Conservation (phyloP, 2,113 vertebrate genomes). For the Catagonus wagneri region DNA sequence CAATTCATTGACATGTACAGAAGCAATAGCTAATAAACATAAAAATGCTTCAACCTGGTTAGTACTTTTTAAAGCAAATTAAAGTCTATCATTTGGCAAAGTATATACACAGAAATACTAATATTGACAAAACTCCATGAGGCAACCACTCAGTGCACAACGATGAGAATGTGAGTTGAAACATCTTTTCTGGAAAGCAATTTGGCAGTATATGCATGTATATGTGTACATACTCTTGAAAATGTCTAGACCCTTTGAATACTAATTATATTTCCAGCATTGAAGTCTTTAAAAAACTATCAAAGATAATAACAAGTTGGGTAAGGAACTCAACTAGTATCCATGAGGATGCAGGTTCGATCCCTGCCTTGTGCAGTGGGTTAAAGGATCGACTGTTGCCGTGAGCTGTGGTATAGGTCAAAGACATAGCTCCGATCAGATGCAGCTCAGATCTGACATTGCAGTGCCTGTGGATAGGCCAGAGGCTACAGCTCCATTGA, state of each 20-base stretch:
- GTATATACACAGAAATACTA: background rate
- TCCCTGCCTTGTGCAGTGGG: too few relatives aligned
- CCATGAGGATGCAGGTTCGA: too few relatives aligned
- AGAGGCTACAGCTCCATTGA: too few relatives aligned
- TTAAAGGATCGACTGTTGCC: too few relatives aligned
- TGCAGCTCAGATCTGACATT: too few relatives aligned
- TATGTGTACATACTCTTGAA: background rate
- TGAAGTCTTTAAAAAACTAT: slow-evolving; percentile 1
- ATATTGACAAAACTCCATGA: background rate
- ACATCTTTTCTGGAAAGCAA: background rate
- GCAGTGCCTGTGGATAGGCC: too few relatives aligned
- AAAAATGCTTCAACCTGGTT: background rate
- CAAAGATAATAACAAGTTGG: background rate
- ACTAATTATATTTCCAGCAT: background rate
- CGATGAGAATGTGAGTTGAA: background rate
- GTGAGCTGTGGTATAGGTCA: too few relatives aligned
- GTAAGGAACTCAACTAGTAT: too few relatives aligned
- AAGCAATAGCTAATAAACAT: background rate
- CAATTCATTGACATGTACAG: background rate
- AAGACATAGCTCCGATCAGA: too few relatives aligned
- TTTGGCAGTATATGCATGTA: background rate
- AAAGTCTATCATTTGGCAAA: slow-evolving; percentile 40
- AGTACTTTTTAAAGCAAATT: background rate
- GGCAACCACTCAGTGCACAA: background rate
- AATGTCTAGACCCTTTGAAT: background rate